Conservation (phyloP, 2,888 invertebrate species). For the Agrilus mali region DNA sequence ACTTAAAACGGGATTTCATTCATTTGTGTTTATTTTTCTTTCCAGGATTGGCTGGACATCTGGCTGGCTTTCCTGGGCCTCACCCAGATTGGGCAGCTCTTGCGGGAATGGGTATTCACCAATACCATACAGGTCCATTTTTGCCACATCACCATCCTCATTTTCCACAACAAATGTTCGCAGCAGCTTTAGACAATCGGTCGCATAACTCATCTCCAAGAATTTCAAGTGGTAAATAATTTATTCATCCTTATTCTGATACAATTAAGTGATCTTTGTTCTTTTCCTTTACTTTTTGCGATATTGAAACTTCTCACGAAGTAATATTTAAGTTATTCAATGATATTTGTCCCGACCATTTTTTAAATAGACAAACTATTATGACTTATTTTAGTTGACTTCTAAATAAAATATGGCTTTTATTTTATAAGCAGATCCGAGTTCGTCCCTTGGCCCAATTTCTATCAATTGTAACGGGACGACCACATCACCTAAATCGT, state of each 20-base stretch:
- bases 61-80: conserved; percentile 57
- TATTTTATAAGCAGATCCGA: too few species aligned
- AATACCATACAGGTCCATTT: conserved; percentile 39
- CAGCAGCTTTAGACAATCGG: conserved; percentile 38
- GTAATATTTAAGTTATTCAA: too few species aligned
- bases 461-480: conserved; percentile 40
- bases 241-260: background rate
- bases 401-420: too few species aligned
- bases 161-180: conserved; percentile 33
- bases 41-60: conserved; percentile 62
- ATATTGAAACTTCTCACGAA: too few species aligned
- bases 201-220: conserved; percentile 40
- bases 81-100: conserved; percentile 47
- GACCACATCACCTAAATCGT: conserved; percentile 56
- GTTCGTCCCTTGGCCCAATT: conserved; percentile 31
- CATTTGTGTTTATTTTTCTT: conserved; percentile 14
- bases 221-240: conserved; percentile 36
- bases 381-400: too few species aligned
- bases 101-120: conserved; percentile 34
- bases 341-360: too few species aligned
- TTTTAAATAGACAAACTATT: too few species aligned
- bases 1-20: too few species aligned
- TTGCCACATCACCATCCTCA: conserved; percentile 43
- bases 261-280: background rate
- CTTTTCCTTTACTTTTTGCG: background rate